phyloP scores from a whole-genome alignment of 2,888 invertebrate species.

The Tetranychus truncatus region DNA sequence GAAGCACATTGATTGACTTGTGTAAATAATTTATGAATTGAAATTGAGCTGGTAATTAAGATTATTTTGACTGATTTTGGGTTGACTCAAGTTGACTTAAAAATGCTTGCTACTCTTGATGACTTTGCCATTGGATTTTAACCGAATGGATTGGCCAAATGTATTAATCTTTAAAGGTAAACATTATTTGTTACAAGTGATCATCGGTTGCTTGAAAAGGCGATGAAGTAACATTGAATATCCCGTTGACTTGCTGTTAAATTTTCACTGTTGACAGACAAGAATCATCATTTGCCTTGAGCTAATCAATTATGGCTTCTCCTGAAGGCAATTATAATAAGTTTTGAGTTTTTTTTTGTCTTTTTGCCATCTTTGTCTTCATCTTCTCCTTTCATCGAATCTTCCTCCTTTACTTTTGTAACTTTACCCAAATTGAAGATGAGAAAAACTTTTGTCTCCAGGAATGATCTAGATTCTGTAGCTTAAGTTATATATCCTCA shows the following conservation, averaged over 20 bases:
- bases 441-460: neutral
- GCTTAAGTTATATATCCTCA: neutral
- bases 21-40: too few species aligned
- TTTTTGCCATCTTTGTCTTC: neutral
- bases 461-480: neutral
- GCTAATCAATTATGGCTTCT: neutral
- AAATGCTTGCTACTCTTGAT: too few species aligned
- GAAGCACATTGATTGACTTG: too few species aligned
- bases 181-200: too few species aligned
- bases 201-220: too few species aligned
- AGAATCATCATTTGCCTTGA: neutral
- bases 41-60: too few species aligned
- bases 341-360: neutral
- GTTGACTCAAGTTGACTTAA: too few species aligned
- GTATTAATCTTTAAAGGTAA: too few species aligned
- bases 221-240: neutral
- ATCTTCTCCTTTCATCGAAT: neutral
- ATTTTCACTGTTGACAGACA: neutral
- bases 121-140: too few species aligned
- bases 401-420: neutral
- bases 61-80: too few species aligned
- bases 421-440: neutral
- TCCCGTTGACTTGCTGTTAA: neutral
- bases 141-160: too few species aligned
- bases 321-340: neutral